phyloP scores from a whole-genome alignment of 2,113 vertebrate species.

The Macroglossus sobrinus region DNA sequence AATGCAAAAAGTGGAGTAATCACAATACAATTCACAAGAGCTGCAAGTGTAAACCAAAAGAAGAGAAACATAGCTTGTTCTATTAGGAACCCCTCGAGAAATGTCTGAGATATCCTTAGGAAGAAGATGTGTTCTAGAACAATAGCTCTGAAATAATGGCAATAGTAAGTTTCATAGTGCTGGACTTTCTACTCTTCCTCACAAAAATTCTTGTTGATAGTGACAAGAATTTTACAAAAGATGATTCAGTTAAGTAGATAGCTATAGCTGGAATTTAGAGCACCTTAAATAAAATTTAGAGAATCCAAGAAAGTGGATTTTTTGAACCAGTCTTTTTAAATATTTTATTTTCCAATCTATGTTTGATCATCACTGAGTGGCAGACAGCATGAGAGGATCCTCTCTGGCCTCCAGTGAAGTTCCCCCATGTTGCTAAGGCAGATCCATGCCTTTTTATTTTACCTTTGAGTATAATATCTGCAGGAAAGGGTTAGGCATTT shows the following conservation, averaged over 20 bases:
- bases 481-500: neutral
- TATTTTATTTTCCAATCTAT: neutral
- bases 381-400: neutral
- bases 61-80: neutral
- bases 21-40: neutral
- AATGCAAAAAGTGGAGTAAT: neutral
- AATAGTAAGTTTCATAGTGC: neutral
- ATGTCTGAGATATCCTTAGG: neutral
- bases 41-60: neutral
- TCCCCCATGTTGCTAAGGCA: neutral
- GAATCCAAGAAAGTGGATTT: neutral
- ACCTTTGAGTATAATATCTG: neutral
- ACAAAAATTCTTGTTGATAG: neutral
- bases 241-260: neutral
- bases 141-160: neutral
- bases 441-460: neutral
- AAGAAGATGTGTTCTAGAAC: neutral
- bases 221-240: neutral
- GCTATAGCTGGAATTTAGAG: neutral
- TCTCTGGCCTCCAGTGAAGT: neutral
- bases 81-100: neutral
- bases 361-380: neutral
- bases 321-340: neutral
- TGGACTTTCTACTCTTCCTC: neutral
- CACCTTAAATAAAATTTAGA: constrained; percentile 11